Conservation (phyloP, 1,140 invertebrate species). For the Galendromus occidentalis region DNA sequence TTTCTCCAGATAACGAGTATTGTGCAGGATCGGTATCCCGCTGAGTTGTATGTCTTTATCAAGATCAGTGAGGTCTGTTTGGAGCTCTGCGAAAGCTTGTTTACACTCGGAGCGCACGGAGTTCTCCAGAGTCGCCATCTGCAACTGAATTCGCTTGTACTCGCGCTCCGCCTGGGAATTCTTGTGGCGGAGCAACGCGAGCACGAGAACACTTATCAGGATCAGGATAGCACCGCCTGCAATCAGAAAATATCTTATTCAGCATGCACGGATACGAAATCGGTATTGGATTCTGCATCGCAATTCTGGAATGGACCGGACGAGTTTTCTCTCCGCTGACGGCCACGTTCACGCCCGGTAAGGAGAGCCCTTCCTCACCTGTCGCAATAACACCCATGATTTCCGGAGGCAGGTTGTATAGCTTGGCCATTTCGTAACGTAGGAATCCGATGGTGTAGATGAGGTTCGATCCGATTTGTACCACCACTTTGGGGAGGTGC, state of each 20-base stretch:
- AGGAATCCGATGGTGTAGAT: slow-evolving; percentile 63
- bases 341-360: neutral
- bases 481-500: slow-evolving; percentile 64
- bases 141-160: slow-evolving; percentile 92
- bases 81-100: slow-evolving; percentile 96
- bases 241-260: too few species aligned
- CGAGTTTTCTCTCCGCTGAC: neutral
- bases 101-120: slow-evolving; percentile 95
- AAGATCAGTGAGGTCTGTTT: slow-evolving; percentile 96
- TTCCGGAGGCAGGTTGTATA: slow-evolving; percentile 48
- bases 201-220: slow-evolving; percentile 58
- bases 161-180: slow-evolving; percentile 84
- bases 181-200: slow-evolving; percentile 69
- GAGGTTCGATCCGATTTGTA: slow-evolving; percentile 54
- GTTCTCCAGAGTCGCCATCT: slow-evolving; percentile 95
- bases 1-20: slow-evolving; percentile 89
- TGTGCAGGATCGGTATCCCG: slow-evolving; percentile 84
- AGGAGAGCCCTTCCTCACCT: neutral
- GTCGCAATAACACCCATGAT: neutral
- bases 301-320: too few species aligned
- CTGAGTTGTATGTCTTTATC: slow-evolving; percentile 84
- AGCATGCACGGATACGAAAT: too few species aligned
- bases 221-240: slow-evolving; percentile 55
- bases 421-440: slow-evolving; percentile 64
- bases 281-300: too few species aligned